phyloP scores from a whole-genome alignment of 92 coral and sea anemone genomes.

The Parazoanthus atlanticus region DNA sequence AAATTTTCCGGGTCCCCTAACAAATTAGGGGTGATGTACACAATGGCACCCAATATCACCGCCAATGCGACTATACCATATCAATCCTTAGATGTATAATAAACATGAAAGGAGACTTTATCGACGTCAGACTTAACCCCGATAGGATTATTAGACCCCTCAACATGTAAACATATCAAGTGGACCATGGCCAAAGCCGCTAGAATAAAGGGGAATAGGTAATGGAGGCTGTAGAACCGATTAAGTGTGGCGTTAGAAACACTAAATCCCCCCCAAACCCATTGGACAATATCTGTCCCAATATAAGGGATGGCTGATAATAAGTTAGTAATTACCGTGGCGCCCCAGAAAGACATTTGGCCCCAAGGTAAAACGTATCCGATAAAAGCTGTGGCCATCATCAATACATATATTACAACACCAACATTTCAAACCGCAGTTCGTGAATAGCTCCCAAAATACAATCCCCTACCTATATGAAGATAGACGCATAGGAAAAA shows the following conservation, averaged over 20 bases:
- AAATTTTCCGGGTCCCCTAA: slow-evolving; percentile 18
- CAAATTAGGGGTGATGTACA: slow-evolving; percentile 49
- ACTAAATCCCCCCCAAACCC: slow-evolving; percentile 64
- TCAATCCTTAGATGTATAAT: slow-evolving; percentile 59
- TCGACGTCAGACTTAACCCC: slow-evolving; percentile 53
- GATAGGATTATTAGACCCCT: slow-evolving; percentile 61
- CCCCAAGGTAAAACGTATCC: slow-evolving; percentile 69
- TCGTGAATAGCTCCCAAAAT: slow-evolving; percentile 55
- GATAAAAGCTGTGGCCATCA: slow-evolving; percentile 57
- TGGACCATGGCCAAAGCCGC: slow-evolving; percentile 52
- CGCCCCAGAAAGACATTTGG: slow-evolving; percentile 64
- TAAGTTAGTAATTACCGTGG: slow-evolving; percentile 63
- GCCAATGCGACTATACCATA: slow-evolving; percentile 50
- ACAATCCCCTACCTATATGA: slow-evolving; percentile 62
- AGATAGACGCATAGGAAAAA: slow-evolving; percentile 54
- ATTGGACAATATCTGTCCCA: slow-evolving; percentile 59
- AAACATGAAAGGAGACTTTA: slow-evolving; percentile 62
- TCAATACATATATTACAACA: slow-evolving; percentile 65
- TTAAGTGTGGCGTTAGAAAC: slow-evolving; percentile 61
- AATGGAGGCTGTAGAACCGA: slow-evolving; percentile 57
- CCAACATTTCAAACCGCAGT: slow-evolving; percentile 64
- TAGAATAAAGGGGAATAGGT: slow-evolving; percentile 54
- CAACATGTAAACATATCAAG: slow-evolving; percentile 54
- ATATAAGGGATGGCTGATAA: slow-evolving; percentile 55
- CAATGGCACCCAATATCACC: slow-evolving; percentile 31